A percentile compares a stretch with the other conserved stretches of the same genome.
Conservation (phyloP, 2,888 invertebrate species). For the Amiota communis region DNA sequence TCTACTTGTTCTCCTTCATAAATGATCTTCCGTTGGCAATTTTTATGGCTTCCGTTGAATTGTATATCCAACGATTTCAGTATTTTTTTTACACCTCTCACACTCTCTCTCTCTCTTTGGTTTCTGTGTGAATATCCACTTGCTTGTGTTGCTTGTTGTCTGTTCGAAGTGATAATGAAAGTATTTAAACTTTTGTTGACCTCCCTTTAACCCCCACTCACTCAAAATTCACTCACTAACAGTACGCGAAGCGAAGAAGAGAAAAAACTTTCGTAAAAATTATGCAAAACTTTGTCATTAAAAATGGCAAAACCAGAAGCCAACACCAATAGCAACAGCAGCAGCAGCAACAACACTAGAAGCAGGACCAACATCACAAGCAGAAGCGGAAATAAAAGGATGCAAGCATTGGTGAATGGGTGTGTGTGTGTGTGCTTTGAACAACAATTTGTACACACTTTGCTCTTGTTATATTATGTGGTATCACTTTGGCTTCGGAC, state of each 20-base stretch:
- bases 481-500: no score
- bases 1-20: conserved; percentile 38
- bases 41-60: conserved; percentile 48
- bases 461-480: background rate
- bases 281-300: conserved; percentile 66
- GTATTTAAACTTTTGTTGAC: conserved; percentile 59
- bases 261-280: conserved; percentile 57
- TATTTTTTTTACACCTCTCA: conserved; percentile 2
- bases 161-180: conserved; percentile 66
- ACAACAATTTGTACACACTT: background rate
- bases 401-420: background rate
- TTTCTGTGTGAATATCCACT: conserved; percentile 20
- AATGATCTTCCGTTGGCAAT: conserved; percentile 17
- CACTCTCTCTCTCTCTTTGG: background rate
- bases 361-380: no score
- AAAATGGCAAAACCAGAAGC: conserved; percentile 44
- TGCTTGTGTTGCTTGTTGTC: conserved; percentile 31
- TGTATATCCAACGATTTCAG: conserved; percentile 33
- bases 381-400: no score
- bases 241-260: no score
- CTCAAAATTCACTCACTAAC: conserved; percentile 33
- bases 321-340: no score
- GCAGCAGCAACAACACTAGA: no score
- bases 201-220: conserved; percentile 35
- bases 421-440: conserved; percentile 11